Percentiles rank a stretch among this genome's conserved stretches.
These are phyloP conservation scores for Hydropsyche betteni DNA, from an alignment of 2,888 invertebrate genomes.

Conservation along the genomic window DNA sequence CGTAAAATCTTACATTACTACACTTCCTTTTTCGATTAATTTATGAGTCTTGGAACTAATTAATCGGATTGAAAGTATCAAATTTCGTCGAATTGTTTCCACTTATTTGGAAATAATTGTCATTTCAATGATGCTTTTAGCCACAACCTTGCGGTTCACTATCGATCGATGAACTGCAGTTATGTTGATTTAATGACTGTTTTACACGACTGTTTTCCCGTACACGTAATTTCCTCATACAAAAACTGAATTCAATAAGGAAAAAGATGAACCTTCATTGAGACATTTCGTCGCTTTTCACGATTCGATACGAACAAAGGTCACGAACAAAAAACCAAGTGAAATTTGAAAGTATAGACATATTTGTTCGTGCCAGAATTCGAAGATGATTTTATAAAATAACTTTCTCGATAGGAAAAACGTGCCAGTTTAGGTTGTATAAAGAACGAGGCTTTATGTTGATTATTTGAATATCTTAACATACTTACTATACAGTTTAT, in stretches of 20 bases:
- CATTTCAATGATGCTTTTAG: background rate
- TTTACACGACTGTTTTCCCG: background rate
- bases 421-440: conserved; percentile 12
- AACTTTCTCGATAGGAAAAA: conserved; percentile 20
- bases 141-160: conserved; percentile 3
- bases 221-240: too few species aligned
- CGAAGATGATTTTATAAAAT: conserved; percentile 17
- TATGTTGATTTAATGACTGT: background rate
- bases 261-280: too few species aligned
- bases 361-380: background rate
- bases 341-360: conserved; percentile 27
- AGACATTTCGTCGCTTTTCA: too few species aligned
- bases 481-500: conserved; percentile 1
- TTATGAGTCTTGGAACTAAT: too few species aligned
- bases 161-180: background rate
- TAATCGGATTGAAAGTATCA: too few species aligned
- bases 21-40: too few species aligned
- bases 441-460: conserved; percentile 23
- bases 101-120: background rate
- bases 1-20: too few species aligned
- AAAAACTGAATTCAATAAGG: too few species aligned
- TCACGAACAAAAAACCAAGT: conserved; percentile 8
- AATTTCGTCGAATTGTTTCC: too few species aligned
- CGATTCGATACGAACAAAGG: background rate
- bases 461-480: conserved; percentile 27